Conservation (phyloP, 2,888 invertebrate genomes). For the Rhogogaster chlorosoma region DNA sequence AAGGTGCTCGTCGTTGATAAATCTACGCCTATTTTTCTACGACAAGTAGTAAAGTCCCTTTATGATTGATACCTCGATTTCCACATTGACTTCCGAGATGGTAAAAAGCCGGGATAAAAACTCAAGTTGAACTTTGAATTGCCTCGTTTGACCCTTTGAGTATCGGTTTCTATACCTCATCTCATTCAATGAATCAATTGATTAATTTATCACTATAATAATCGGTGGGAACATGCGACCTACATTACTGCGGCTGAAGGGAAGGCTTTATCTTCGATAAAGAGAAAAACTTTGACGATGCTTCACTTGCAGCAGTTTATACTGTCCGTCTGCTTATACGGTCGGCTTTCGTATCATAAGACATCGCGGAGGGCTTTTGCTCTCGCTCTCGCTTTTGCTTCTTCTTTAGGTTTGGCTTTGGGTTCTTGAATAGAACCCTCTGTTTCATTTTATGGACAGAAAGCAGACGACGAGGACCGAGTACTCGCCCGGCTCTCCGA, state of each 20-base stretch:
- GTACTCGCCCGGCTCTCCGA: constrained; percentile 18
- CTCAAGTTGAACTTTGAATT: constrained; percentile 23
- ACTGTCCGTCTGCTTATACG: neutral
- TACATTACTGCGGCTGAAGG: constrained; percentile 24
- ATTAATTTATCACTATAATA: constrained; percentile 41
- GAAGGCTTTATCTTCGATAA: constrained; percentile 8
- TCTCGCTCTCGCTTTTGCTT: neutral
- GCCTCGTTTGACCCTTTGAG: constrained; percentile 36
- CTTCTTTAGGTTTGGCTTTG: neutral
- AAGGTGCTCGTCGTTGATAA: constrained; percentile 18
- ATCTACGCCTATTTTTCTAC: constrained; percentile 17
- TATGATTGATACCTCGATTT: constrained; percentile 33
- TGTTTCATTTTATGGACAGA: constrained; percentile 45
- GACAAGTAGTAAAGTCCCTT: constrained; percentile 15
- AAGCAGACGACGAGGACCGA: constrained; percentile 40
- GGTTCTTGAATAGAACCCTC: constrained; percentile 39
- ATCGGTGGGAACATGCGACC: constrained; percentile 41
- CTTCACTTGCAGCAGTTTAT: neutral
- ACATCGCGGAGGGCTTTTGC: constrained; percentile 3
- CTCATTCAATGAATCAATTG: constrained; percentile 39
- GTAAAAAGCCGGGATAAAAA: neutral
- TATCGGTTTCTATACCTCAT: neutral
- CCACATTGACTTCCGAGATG: neutral
- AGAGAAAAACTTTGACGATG: neutral
- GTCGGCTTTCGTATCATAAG: constrained; percentile 6